Evolutionary conservation across 2,113 vertebrate genomes (phyloP).

Genomic region (Hepsetus odoe): DNA sequence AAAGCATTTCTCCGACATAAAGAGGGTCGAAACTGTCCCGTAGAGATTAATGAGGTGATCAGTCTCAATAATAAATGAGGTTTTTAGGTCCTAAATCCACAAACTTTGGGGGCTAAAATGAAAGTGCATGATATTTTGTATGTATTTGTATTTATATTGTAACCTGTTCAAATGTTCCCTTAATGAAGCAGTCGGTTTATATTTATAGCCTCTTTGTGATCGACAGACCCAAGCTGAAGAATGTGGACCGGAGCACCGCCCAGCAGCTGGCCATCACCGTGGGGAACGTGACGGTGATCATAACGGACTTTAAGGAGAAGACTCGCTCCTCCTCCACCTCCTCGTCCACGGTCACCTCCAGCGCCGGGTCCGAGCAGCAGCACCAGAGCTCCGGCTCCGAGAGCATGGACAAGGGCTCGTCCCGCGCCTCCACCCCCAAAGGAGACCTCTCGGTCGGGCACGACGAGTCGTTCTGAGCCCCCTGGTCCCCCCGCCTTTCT

Average conservation of each 20-base stretch:
- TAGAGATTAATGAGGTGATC: no score
- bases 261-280: constrained; percentile 98
- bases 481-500: background rate
- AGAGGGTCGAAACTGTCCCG: no score
- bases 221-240: constrained; percentile 95
- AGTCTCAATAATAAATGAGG: no score
- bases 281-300: constrained; percentile 98
- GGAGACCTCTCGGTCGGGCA: constrained; percentile 93
- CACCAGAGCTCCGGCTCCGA: constrained; percentile 99
- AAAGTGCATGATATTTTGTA: no score
- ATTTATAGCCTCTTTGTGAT: background rate
- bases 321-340: constrained; percentile 97
- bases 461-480: constrained; percentile 95
- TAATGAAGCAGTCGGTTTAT: no score
- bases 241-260: constrained; percentile 95
- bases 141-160: no score
- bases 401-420: constrained; percentile 99
- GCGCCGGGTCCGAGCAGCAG: constrained; percentile 95
- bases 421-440: constrained; percentile 97
- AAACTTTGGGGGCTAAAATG: no score
- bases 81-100: no score
- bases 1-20: no score
- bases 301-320: constrained; percentile 99
- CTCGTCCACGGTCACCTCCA: constrained; percentile 98
- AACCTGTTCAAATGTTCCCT: no score